Evolutionary conservation across 2,797 vertebrate genomes (phyloP).

Genomic region (Merluccius polli): DNA sequence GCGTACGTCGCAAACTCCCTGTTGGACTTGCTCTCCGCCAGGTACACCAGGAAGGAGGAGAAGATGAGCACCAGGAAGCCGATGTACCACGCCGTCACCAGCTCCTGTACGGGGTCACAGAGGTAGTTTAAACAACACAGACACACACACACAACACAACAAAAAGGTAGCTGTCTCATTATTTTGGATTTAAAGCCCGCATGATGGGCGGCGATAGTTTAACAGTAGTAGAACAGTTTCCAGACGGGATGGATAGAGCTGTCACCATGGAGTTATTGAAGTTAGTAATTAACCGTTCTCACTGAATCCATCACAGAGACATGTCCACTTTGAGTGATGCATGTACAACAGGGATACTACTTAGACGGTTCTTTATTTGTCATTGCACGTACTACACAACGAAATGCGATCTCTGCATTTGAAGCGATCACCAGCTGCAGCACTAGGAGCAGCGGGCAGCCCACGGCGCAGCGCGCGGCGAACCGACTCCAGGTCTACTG

Average conservation of each 20-base stretch:
- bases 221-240: background rate
- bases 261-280: background rate
- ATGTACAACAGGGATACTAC: too few species aligned
- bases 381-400: too few species aligned
- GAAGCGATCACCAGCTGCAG: too few species aligned
- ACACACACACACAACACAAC: background rate
- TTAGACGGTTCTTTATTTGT: too few species aligned
- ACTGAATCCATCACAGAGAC: background rate
- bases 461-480: too few species aligned
- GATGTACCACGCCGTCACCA: constrained; percentile 99
- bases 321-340: too few species aligned
- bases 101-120: constrained; percentile 72
- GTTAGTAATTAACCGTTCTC: background rate
- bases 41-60: constrained; percentile 97
- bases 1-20: constrained; percentile 94
- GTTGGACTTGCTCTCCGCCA: constrained; percentile 97
- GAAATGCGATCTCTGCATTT: too few species aligned
- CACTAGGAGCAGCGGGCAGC: too few species aligned
- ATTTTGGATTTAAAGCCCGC: background rate
- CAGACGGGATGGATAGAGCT: background rate
- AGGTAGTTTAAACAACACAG: background rate
- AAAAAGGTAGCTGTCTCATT: background rate
- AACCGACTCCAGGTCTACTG: too few species aligned
- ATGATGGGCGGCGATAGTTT: background rate
- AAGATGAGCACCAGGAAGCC: constrained; percentile 98